Conservation (phyloP, 2,888 invertebrate species). For the Heliconius cydno region DNA sequence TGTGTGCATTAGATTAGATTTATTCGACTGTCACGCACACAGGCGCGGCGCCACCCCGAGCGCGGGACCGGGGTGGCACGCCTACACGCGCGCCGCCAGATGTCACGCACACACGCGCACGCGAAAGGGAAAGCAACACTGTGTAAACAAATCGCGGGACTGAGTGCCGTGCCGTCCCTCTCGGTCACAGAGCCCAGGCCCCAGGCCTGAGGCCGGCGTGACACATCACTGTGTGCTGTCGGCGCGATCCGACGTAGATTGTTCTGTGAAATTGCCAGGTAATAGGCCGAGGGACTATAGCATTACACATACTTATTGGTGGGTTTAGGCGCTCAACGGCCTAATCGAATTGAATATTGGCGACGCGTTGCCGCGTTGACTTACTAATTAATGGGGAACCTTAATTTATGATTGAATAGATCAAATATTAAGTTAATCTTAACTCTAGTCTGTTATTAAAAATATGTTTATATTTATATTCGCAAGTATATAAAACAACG, state of each 20-base stretch:
- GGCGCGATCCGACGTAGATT: constrained; percentile 78
- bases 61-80: constrained; percentile 67
- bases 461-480: background rate
- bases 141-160: constrained; percentile 80
- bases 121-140: constrained; percentile 82
- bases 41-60: constrained; percentile 68
- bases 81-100: constrained; percentile 72
- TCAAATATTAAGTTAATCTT: background rate
- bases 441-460: background rate
- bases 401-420: constrained; percentile 4
- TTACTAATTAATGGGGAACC: constrained; percentile 50
- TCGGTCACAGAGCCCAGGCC: constrained; percentile 66
- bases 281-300: constrained; percentile 81
- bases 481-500: background rate
- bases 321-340: constrained; percentile 74
- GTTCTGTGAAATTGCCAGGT: constrained; percentile 84
- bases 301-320: constrained; percentile 82
- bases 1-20: constrained; percentile 82
- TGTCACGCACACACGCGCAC: constrained; percentile 73
- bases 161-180: constrained; percentile 75
- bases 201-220: constrained; percentile 67
- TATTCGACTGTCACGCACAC: constrained; percentile 83
- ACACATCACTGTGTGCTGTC: constrained; percentile 77
- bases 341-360: constrained; percentile 78
- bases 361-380: constrained; percentile 62